Conservation (phyloP, 2,797 vertebrate species). For the Anomalospiza imberbis region DNA sequence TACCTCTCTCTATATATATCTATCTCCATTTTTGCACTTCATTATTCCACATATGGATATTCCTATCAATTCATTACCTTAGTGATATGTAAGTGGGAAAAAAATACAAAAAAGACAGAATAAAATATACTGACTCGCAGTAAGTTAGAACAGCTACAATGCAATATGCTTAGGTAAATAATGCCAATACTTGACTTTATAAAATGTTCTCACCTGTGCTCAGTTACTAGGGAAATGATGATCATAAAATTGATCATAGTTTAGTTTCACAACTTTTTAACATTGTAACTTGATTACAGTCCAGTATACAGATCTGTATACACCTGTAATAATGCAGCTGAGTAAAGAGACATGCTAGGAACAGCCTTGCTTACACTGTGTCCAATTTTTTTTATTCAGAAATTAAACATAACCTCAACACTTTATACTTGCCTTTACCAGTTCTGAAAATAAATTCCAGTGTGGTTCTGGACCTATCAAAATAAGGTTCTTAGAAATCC, state of each 20-base stretch:
- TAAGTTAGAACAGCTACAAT: neutral
- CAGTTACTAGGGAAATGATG: neutral
- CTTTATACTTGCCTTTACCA: neutral
- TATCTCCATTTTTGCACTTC: neutral
- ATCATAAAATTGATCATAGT: slow-evolving; percentile 38
- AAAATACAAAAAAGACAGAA: neutral
- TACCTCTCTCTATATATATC: neutral
- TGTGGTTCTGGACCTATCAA: neutral
- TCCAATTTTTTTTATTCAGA: neutral
- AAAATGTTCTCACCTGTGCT: neutral
- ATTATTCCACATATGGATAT: neutral
- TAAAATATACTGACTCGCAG: neutral
- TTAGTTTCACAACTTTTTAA: slow-evolving; percentile 53
- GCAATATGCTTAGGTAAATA: neutral
- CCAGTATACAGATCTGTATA: neutral
- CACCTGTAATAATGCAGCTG: slow-evolving; percentile 54
- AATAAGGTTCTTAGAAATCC: neutral
- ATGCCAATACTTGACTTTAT: neutral
- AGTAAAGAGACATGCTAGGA: slow-evolving; percentile 40
- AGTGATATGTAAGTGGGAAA: neutral
- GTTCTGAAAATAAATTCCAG: neutral
- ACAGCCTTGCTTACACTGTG: neutral
- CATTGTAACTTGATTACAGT: neutral
- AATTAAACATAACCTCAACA: neutral
- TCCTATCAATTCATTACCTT: neutral